Percentiles rank a stretch among this genome's conserved stretches.
Evolutionary conservation across 2,797 vertebrate species (phyloP).

Genomic region (Peromyscus attwateri): DNA sequence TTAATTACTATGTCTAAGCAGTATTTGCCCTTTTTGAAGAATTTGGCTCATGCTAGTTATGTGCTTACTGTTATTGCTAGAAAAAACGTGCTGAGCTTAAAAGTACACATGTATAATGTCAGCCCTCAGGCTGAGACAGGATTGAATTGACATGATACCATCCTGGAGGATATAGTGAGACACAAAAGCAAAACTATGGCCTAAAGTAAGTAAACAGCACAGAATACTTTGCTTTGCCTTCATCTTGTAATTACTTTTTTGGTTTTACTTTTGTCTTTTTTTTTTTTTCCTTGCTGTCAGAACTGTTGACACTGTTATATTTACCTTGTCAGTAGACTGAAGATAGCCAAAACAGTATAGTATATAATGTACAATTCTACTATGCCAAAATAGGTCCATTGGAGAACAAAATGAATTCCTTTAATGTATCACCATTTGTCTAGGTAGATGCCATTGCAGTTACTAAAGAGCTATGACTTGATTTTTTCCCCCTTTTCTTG

Average conservation of each 20-base stretch:
- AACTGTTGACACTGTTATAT: not conserved
- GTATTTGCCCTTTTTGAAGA: not conserved
- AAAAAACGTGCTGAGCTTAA: not conserved
- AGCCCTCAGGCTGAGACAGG: not conserved
- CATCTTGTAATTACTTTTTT: not conserved
- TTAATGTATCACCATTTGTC: not conserved
- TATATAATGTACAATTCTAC: no score
- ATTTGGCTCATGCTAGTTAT: not conserved
- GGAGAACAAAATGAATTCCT: not conserved
- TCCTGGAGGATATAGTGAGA: not conserved
- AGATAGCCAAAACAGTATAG: not conserved
- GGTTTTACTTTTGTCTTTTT: not conserved
- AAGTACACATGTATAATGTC: not conserved
- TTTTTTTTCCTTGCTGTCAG: not conserved
- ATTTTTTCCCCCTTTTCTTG: not conserved
- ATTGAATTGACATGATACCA: not conserved
- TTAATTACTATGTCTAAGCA: constrained; percentile 4
- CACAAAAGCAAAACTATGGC: not conserved
- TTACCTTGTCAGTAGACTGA: not conserved
- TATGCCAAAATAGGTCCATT: not conserved
- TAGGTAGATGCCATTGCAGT: not conserved
- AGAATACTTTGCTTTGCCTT: not conserved
- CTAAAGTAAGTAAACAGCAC: not conserved
- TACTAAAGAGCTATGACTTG: not conserved
- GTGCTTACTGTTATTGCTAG: not conserved